These are phyloP conservation scores for Piscicola geometra DNA, from an alignment of 2,888 invertebrate species.

Conservation along the genomic window DNA sequence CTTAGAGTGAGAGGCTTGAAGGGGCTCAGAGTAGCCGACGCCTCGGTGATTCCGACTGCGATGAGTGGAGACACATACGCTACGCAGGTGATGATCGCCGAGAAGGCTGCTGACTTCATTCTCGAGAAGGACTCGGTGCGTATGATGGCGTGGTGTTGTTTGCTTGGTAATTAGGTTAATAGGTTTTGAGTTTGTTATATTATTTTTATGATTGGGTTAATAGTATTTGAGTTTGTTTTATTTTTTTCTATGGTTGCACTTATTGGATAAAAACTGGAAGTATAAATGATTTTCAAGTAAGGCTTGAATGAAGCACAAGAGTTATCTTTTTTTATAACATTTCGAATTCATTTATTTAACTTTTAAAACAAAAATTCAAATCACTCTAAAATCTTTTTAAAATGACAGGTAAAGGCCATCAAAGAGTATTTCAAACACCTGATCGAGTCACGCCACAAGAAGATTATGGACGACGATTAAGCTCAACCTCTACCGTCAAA, in stretches of 20 bases:
- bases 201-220: no score
- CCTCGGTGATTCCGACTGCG: constrained; percentile 44
- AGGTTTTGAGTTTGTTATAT: no score
- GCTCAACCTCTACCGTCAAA: neutral
- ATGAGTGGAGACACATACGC: constrained; percentile 44
- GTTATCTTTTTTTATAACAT: no score
- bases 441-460: constrained; percentile 43
- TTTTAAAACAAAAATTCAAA: no score
- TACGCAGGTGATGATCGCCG: constrained; percentile 45
- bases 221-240: no score
- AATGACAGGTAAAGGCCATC: constrained; percentile 39
- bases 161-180: no score
- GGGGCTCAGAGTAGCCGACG: constrained; percentile 44
- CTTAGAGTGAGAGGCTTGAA: constrained; percentile 44
- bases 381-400: neutral
- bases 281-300: no score
- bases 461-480: constrained; percentile 42
- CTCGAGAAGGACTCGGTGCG: constrained; percentile 42
- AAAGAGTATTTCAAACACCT: constrained; percentile 46
- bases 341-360: no score
- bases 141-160: no score
- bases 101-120: constrained; percentile 45
- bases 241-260: neutral
- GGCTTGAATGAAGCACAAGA: no score
- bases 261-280: neutral